phyloP scores from a whole-genome alignment of 2,888 invertebrate species.

The Diploptera punctata region DNA sequence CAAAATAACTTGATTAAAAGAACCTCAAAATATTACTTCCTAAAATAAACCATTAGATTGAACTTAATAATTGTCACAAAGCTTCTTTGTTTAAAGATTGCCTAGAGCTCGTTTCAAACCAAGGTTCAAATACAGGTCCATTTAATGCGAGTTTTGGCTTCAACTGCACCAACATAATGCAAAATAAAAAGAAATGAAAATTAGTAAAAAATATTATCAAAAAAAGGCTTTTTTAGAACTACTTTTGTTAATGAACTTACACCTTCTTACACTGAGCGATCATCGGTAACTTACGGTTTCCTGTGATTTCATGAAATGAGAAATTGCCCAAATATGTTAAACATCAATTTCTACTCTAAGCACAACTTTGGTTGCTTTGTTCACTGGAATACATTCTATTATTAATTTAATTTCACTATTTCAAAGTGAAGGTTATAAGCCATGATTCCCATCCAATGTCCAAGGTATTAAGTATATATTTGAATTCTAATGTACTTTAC shows the following conservation, averaged over 20 bases:
- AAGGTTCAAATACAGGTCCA: background rate
- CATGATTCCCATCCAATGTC: too few relatives aligned
- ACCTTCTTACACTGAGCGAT: slow-evolving; percentile 21
- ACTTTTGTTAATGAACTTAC: slow-evolving; percentile 23
- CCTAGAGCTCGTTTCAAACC: background rate
- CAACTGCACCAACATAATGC: background rate
- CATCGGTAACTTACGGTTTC: slow-evolving; percentile 72
- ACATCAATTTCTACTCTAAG: slow-evolving; percentile 20
- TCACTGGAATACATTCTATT: slow-evolving; percentile 8
- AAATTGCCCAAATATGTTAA: slow-evolving; percentile 39
- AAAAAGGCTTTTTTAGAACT: slow-evolving; percentile 7
- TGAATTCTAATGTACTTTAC: too few relatives aligned
- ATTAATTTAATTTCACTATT: too few relatives aligned
- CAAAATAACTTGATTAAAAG: too few relatives aligned
- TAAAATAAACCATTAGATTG: too few relatives aligned
- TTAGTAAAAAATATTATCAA: background rate
- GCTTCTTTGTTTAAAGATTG: background rate
- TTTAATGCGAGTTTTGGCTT: background rate
- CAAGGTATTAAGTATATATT: too few relatives aligned
- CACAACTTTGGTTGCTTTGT: background rate
- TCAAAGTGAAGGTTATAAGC: too few relatives aligned
- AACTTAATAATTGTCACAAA: too few relatives aligned
- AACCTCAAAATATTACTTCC: too few relatives aligned
- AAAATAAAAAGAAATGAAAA: background rate
- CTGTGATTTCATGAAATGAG: slow-evolving; percentile 60